These are phyloP conservation scores for Drosophila yooni DNA, from an alignment of 2,888 invertebrate species.

Conservation along the genomic window DNA sequence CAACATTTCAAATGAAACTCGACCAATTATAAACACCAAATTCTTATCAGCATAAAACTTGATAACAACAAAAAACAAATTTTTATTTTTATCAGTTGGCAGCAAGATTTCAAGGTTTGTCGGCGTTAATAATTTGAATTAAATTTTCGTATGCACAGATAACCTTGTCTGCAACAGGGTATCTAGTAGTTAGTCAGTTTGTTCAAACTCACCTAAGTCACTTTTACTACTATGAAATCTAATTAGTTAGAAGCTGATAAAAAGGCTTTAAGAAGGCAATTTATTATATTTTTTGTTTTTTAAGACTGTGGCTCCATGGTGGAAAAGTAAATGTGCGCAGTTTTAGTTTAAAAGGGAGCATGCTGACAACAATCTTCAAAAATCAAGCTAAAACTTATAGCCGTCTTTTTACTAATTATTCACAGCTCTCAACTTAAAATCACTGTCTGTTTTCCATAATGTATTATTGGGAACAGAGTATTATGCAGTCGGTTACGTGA, in stretches of 20 bases:
- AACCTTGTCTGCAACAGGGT: not conserved
- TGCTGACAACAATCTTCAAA: not conserved
- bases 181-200: not conserved
- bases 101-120: conserved; percentile 42
- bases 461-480: not conserved
- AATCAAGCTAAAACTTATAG: not conserved
- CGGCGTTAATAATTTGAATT: conserved; percentile 23
- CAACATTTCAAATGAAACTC: conserved; percentile 18
- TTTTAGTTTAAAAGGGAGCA: not conserved
- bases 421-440: not conserved
- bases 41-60: conserved; percentile 37
- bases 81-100: conserved; percentile 41
- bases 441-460: not conserved
- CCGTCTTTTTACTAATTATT: not conserved
- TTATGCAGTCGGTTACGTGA: not conserved
- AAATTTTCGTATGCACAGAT: conserved; percentile 3
- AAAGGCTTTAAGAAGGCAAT: not conserved
- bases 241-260: not conserved
- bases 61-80: conserved; percentile 30
- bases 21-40: conserved; percentile 30
- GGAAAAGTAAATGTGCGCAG: not conserved
- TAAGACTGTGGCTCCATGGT: not conserved
- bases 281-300: not conserved
- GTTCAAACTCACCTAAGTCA: not conserved
- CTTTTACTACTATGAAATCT: not conserved